Percentiles rank a stretch among this genome's conserved stretches.
Conservation (phyloP, 2,888 invertebrate species). For the Candidula unifasciata region DNA sequence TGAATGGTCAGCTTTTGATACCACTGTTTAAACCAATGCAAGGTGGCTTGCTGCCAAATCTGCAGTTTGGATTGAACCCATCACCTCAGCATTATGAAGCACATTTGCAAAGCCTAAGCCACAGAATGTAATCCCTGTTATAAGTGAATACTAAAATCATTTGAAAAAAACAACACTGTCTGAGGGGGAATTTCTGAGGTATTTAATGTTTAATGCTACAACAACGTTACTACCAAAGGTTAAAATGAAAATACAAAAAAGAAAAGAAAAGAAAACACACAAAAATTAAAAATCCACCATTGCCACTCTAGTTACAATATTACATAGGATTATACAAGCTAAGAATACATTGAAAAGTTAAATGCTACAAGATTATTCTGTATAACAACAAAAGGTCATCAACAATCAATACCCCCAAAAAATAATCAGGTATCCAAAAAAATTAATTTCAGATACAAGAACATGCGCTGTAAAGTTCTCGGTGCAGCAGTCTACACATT, state of each 20-base stretch:
- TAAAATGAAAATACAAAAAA: slow-evolving; percentile 16
- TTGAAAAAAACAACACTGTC: no score
- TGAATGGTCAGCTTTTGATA: no score
- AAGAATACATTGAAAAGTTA: slow-evolving; percentile 24
- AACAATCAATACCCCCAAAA: background rate
- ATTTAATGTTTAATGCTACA: slow-evolving; percentile 29
- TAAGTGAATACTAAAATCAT: no score
- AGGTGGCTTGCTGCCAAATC: no score
- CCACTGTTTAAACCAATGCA: no score
- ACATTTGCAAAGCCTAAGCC: no score
- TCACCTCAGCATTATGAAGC: no score
- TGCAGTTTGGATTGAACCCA: no score
- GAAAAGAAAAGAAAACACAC: background rate
- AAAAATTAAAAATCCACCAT: slow-evolving; percentile 9
- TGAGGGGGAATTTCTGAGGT: background rate
- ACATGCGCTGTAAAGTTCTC: slow-evolving; percentile 49
- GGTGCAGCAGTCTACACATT: slow-evolving; percentile 68
- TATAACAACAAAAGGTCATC: slow-evolving; percentile 33
- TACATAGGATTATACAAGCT: slow-evolving; percentile 17
- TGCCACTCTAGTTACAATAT: slow-evolving; percentile 26
- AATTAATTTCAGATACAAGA: slow-evolving; percentile 33
- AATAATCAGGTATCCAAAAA: slow-evolving; percentile 6
- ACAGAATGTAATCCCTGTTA: no score
- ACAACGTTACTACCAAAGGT: slow-evolving; percentile 37
- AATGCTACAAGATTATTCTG: slow-evolving; percentile 35